These are phyloP conservation scores for Bembecia ichneumoniformis DNA, from an alignment of 2,888 invertebrate species.

Conservation along the genomic window DNA sequence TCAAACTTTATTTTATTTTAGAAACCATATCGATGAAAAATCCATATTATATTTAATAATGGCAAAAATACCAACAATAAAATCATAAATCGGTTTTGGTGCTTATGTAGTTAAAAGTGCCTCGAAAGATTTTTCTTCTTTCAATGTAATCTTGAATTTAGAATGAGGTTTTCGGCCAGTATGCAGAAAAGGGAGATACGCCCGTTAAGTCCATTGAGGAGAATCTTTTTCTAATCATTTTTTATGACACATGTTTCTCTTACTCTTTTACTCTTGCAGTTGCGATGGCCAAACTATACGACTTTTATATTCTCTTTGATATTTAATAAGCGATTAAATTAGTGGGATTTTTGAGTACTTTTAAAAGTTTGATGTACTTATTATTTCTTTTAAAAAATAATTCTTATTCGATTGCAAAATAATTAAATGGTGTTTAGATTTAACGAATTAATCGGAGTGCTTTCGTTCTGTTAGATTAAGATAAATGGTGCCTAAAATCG, in stretches of 20 bases:
- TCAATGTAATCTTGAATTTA: neutral
- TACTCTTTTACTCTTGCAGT: too few relatives aligned
- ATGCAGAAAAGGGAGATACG: neutral
- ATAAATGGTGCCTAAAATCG: constrained; percentile 49
- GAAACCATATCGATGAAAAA: too few relatives aligned
- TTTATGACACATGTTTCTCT: too few relatives aligned
- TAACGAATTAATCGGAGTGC: neutral
- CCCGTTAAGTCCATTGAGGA: too few relatives aligned
- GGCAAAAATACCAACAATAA: too few relatives aligned
- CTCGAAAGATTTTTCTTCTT: neutral
- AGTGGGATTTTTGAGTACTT: neutral
- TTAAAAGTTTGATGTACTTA: neutral
- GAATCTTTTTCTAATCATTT: too few relatives aligned
- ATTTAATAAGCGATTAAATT: neutral
- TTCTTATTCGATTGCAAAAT: neutral
- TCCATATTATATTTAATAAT: too few relatives aligned
- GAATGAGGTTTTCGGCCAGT: neutral
- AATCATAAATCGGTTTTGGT: neutral
- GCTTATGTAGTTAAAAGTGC: neutral
- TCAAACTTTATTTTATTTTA: too few relatives aligned
- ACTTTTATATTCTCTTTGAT: too few relatives aligned
- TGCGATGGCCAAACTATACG: too few relatives aligned
- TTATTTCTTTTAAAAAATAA: neutral
- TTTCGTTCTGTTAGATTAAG: constrained; percentile 41
- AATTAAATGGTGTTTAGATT: neutral